Base-by-base conservation (phyloP, 2,113 vertebrate species). In the Campylomormyrus tamandua region DNA sequence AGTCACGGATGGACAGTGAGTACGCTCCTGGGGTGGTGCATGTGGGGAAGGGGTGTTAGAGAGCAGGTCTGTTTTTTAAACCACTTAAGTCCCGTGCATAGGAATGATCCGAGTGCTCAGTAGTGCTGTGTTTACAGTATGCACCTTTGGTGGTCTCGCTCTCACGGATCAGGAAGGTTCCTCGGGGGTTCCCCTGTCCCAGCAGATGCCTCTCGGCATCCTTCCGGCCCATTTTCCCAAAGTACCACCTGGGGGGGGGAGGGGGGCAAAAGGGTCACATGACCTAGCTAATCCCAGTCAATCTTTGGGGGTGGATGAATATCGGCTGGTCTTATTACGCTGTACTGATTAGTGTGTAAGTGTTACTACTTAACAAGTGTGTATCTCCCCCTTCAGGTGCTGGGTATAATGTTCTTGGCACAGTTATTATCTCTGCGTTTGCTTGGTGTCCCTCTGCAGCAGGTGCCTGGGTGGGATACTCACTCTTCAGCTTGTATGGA, bases 401-500 rank as follows among this genome's bases (percentile, higher is more conserved):
- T 42, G 13, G 9, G 74, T 39, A 10, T 24, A 46, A 48, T 10
- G 19, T 7, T 46, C 42, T 83, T 83, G 31, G 8, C 7, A 21
- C 35, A 21, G 21, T 45, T 35, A 6, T 42, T 80, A 19, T 27
- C 77, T 15, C 77, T 42, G 35, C 17, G 0, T 11, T 19, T 56
- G 6, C 52, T 87, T 31, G 35, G 27, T 53, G 52, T 24, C 15
- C 45, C 58, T 53, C 49, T 31, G 31, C 4, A 21, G 53, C 52
- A 11, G 9, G 11, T 4, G 6, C 80, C 31, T 42, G 62, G 24
- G 8, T 17, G 3, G 48, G 5, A 13, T 77, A 96, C 98, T 97
- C 92, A 99, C 98, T 99, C 98, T 93, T 99, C 97, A 5, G 98
- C 98, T 93, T 99, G 98, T 95, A 99, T 99, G 24, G 98, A 99